Conservation (phyloP, 2,888 invertebrate genomes). For the Xestobium rufovillosum region DNA sequence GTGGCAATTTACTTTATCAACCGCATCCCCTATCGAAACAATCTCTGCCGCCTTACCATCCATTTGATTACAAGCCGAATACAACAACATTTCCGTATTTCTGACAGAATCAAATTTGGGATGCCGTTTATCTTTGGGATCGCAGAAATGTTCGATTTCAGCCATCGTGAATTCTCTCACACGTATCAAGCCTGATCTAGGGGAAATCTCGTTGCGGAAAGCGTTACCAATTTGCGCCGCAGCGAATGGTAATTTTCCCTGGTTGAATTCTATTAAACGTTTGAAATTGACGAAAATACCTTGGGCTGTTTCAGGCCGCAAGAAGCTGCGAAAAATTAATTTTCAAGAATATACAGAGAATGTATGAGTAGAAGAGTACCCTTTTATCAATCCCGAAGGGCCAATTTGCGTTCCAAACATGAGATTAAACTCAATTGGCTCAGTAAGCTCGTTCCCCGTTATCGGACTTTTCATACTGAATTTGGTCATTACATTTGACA, state of each 20-base stretch:
- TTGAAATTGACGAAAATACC: slow-evolving; percentile 99
- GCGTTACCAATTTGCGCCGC: slow-evolving; percentile 98
- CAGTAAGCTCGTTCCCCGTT: slow-evolving; percentile 89
- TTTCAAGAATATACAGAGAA: slow-evolving; percentile 1
- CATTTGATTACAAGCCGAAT: slow-evolving; percentile 96
- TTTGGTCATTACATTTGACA: slow-evolving; percentile 75
- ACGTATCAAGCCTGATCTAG: slow-evolving; percentile 88
- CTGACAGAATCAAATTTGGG: slow-evolving; percentile 78
- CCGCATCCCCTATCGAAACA: slow-evolving; percentile 81
- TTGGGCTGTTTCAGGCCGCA: slow-evolving; percentile 98
- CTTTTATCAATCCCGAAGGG: slow-evolving; percentile 89
- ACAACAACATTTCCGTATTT: slow-evolving; percentile 70
- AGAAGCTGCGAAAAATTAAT: slow-evolving; percentile 50
- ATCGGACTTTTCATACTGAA: slow-evolving; percentile 92
- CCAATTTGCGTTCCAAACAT: slow-evolving; percentile 99
- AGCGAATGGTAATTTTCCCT: slow-evolving; percentile 92
- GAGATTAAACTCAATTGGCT: slow-evolving; percentile 96
- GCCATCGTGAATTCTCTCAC: slow-evolving; percentile 99
- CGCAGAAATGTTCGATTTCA: slow-evolving; percentile 99
- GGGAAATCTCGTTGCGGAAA: slow-evolving; percentile 99
- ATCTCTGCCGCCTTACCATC: slow-evolving; percentile 82
- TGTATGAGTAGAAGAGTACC: slow-evolving; percentile 42
- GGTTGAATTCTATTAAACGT: slow-evolving; percentile 92
- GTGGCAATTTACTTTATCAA: slow-evolving; percentile 52
- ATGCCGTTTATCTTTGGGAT: slow-evolving; percentile 79